phyloP scores from a whole-genome alignment of 2,797 vertebrate species.

The Hoplostethus atlanticus region DNA sequence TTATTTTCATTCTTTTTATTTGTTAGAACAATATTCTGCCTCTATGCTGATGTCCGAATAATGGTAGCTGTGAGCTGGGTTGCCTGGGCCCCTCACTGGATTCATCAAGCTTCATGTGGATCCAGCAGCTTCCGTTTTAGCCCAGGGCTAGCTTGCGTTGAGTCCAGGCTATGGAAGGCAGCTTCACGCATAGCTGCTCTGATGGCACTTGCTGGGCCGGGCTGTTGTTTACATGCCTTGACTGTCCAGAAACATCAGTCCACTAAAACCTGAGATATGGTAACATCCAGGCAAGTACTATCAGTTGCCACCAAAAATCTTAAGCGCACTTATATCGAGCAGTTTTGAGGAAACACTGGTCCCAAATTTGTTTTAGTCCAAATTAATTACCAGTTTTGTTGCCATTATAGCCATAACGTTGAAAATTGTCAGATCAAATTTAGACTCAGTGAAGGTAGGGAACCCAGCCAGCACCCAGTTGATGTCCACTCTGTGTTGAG shows the following conservation, averaged over 20 bases:
- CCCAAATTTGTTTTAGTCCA: too few species aligned
- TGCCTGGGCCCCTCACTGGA: slow-evolving; percentile 39
- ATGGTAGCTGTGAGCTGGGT: slow-evolving; percentile 31
- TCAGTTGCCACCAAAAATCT: neutral
- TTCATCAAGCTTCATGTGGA: slow-evolving; percentile 55
- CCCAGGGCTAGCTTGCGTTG: slow-evolving; percentile 52
- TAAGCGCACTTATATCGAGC: slow-evolving; percentile 2
- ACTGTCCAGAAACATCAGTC: slow-evolving; percentile 8
- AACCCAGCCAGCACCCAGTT: neutral
- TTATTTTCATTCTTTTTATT: slow-evolving; percentile 57
- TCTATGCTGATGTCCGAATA: slow-evolving; percentile 36
- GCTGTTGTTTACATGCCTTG: slow-evolving; percentile 19
- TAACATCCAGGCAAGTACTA: slow-evolving; percentile 4
- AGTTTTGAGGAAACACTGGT: too few species aligned
- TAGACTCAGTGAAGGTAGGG: too few species aligned
- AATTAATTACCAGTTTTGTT: neutral
- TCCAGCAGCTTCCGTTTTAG: slow-evolving; percentile 50
- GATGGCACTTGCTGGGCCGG: slow-evolving; percentile 4
- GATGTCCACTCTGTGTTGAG: neutral
- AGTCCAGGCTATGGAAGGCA: slow-evolving; percentile 14
- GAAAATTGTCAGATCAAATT: neutral
- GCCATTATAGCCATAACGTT: neutral
- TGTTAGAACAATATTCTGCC: slow-evolving; percentile 44
- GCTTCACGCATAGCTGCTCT: slow-evolving; percentile 6
- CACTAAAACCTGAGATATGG: neutral